Conservation (phyloP, 2,888 invertebrate species). For the Pecten maximus region DNA sequence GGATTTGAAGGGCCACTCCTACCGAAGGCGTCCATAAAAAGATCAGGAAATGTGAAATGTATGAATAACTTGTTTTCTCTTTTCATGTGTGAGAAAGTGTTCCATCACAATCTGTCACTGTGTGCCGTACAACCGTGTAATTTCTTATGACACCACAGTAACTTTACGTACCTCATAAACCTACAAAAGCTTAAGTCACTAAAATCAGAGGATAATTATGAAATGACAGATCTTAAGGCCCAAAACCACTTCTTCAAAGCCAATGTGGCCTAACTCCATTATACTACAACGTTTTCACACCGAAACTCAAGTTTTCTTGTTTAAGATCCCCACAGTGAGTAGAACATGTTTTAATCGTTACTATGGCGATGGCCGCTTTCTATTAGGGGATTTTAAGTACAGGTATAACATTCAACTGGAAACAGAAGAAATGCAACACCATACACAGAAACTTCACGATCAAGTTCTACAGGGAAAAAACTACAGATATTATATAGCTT, state of each 20-base stretch:
- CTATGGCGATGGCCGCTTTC: not conserved
- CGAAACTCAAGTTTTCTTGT: slow-evolving; percentile 41
- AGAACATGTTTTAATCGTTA: not conserved
- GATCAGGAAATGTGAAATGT: not conserved
- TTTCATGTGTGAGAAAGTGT: not conserved
- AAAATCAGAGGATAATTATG: not conserved
- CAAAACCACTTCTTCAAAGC: not conserved
- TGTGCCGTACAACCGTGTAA: not conserved
- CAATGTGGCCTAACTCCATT: not conserved
- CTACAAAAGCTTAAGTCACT: not conserved
- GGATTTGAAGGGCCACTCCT: no score
- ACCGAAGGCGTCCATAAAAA: not conserved
- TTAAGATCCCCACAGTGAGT: not conserved
- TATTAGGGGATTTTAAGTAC: not conserved
- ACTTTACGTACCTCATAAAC: not conserved
- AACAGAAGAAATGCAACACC: not conserved
- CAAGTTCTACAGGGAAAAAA: no score
- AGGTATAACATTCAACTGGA: not conserved
- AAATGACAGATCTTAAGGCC: not conserved
- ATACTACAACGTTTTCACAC: slow-evolving; percentile 38
- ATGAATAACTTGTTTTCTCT: not conserved
- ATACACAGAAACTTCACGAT: not conserved
- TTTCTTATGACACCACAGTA: not conserved
- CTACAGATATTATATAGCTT: no score
- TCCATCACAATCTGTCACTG: slow-evolving; percentile 3